Conservation (phyloP, 2,797 vertebrate genomes). For the Poeciliopsis infans region DNA sequence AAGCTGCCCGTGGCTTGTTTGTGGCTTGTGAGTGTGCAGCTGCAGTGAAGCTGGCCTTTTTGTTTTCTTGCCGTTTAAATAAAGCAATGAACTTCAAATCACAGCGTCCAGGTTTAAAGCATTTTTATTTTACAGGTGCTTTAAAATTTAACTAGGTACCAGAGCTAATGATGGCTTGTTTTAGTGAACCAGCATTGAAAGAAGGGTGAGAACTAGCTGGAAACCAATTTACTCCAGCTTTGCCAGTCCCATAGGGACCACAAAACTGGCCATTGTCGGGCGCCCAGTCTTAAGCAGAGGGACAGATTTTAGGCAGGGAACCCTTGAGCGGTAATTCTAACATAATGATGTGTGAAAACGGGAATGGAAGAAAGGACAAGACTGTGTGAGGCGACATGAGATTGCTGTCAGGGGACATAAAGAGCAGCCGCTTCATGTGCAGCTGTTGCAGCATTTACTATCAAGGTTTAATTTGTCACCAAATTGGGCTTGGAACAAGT, state of each 20-base stretch:
- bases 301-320: slow-evolving; percentile 58
- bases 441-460: slow-evolving; percentile 31
- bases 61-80: slow-evolving; percentile 41
- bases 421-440: slow-evolving; percentile 41
- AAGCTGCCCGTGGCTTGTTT: not conserved
- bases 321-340: slow-evolving; percentile 63
- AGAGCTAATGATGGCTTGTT: slow-evolving; percentile 40
- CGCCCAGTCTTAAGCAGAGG: slow-evolving; percentile 38
- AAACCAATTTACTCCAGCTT: slow-evolving; percentile 41
- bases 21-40: not conserved
- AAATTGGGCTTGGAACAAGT: slow-evolving; percentile 44
- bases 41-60: not conserved
- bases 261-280: slow-evolving; percentile 32
- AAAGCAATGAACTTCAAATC: slow-evolving; percentile 52
- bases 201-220: slow-evolving; percentile 7
- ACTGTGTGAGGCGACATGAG: slow-evolving; percentile 55
- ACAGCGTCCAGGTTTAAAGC: slow-evolving; percentile 50
- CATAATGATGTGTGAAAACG: slow-evolving; percentile 67
- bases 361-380: slow-evolving; percentile 26
- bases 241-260: slow-evolving; percentile 37
- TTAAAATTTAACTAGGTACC: slow-evolving; percentile 56
- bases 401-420: slow-evolving; percentile 46
- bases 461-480: slow-evolving; percentile 47
- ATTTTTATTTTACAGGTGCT: slow-evolving; percentile 43
- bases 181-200: slow-evolving; percentile 12